Percentiles rank a stretch among this genome's conserved stretches.
Evolutionary conservation across 2,113 vertebrate genomes (phyloP).

Genomic region (Spermophilus dauricus): DNA sequence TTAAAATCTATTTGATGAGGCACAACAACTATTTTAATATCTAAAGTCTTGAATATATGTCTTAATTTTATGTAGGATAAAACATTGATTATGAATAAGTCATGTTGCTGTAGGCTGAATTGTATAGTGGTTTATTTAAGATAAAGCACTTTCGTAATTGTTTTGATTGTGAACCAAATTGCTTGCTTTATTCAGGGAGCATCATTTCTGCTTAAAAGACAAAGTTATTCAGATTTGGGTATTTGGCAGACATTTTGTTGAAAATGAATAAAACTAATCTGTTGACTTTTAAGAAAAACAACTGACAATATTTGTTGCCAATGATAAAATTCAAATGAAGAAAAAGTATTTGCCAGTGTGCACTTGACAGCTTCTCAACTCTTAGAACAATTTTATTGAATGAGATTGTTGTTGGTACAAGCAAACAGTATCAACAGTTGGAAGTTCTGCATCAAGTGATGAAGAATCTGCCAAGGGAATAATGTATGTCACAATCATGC

Average conservation of each 20-base stretch:
- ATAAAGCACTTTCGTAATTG: background rate
- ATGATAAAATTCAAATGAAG: background rate
- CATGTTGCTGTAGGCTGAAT: background rate
- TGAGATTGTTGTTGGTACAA: background rate
- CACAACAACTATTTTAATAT: background rate
- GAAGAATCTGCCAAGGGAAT: background rate
- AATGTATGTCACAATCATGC: background rate
- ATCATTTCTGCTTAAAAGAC: background rate
- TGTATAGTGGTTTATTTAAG: background rate
- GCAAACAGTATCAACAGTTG: background rate
- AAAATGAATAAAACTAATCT: conserved; percentile 47
- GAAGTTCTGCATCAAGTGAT: background rate
- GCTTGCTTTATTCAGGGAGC: background rate
- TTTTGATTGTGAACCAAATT: background rate
- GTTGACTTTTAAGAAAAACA: conserved; percentile 47
- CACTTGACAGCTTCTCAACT: background rate
- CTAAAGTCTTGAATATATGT: background rate
- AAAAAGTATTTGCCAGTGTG: background rate
- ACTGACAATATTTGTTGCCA: conserved; percentile 8
- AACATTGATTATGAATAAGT: background rate
- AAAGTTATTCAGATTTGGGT: background rate
- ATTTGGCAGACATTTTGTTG: conserved; percentile 15
- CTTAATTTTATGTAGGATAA: background rate
- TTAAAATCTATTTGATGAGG: background rate
- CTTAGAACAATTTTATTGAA: background rate